A percentile compares a stretch with the other conserved stretches of the same genome.
phyloP scores from a whole-genome alignment of 2,888 invertebrate species.

The Xestia rhomboidea region DNA sequence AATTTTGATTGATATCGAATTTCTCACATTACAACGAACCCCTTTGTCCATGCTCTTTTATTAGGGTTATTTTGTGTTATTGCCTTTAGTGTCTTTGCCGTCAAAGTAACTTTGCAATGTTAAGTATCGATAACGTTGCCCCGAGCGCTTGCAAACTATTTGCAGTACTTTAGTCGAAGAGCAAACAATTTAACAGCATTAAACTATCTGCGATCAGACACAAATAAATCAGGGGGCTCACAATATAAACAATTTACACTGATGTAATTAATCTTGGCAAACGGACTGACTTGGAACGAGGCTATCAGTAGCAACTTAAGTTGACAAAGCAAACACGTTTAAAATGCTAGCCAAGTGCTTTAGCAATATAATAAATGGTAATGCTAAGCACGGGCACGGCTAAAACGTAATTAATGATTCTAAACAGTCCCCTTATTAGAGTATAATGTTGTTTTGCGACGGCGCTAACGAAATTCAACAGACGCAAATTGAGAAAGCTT shows the following conservation, averaged over 20 bases:
- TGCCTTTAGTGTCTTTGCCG: conserved; percentile 19
- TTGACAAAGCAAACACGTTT: conserved; percentile 76
- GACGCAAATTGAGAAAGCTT: conserved; percentile 70
- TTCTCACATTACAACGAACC: conserved; percentile 25
- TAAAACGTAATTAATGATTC: conserved; percentile 82
- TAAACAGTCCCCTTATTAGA: conserved; percentile 80
- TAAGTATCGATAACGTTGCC: conserved; percentile 37
- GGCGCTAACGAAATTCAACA: conserved; percentile 77
- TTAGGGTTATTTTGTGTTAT: conserved; percentile 41
- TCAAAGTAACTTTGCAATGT: conserved; percentile 37
- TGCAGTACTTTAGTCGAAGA: conserved; percentile 36
- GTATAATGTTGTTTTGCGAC: conserved; percentile 78
- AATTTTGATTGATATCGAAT: conserved; percentile 70
- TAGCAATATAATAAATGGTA: conserved; percentile 79
- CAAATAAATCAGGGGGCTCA: conserved; percentile 53
- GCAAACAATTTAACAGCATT: conserved; percentile 53
- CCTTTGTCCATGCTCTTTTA: conserved; percentile 33
- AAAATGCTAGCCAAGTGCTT: conserved; percentile 74
- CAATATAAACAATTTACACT: conserved; percentile 61
- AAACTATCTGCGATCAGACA: conserved; percentile 59
- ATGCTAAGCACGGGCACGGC: conserved; percentile 75
- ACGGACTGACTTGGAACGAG: conserved; percentile 59
- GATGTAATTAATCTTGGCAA: conserved; percentile 65
- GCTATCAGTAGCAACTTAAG: conserved; percentile 68
- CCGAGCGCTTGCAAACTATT: conserved; percentile 53